Evolutionary conservation across 2,113 vertebrate species (phyloP).

Genomic region (Peromyscus polionotus): DNA sequence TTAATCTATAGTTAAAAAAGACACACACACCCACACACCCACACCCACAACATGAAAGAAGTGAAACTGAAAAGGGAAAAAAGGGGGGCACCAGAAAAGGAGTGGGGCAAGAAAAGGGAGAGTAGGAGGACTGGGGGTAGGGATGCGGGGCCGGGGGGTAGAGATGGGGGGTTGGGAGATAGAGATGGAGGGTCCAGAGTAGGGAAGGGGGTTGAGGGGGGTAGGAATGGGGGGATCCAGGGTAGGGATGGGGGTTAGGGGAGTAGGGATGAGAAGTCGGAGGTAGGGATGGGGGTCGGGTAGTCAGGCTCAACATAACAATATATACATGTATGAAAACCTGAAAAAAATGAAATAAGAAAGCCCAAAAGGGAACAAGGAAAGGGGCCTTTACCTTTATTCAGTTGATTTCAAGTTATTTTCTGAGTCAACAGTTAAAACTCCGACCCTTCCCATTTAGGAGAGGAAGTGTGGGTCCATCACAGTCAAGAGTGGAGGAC

Average conservation of each 20-base stretch:
- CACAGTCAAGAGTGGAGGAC: background rate
- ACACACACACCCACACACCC: background rate
- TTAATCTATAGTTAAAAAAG: background rate
- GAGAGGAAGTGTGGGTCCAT: background rate
- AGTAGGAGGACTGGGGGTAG: background rate
- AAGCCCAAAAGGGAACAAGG: constrained; percentile 1
- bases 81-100: background rate
- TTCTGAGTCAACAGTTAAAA: constrained; percentile 14
- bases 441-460: background rate
- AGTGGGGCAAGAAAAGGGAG: background rate
- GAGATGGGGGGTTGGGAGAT: too few relatives aligned
- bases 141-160: too few relatives aligned
- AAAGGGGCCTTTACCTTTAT: background rate
- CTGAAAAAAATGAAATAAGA: background rate
- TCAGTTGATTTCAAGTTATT: background rate
- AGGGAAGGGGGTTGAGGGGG: too few relatives aligned
- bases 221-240: too few relatives aligned
- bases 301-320: background rate
- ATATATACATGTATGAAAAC: background rate
- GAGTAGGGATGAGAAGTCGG: background rate
- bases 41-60: background rate
- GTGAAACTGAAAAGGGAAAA: background rate
- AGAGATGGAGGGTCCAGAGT: too few relatives aligned
- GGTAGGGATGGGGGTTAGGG: too few relatives aligned
- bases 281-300: background rate